Evolutionary conservation across 2,888 invertebrate species (phyloP), one percentile per base, ranked within the genome.

Genomic region (Papilio gigon): DNA sequence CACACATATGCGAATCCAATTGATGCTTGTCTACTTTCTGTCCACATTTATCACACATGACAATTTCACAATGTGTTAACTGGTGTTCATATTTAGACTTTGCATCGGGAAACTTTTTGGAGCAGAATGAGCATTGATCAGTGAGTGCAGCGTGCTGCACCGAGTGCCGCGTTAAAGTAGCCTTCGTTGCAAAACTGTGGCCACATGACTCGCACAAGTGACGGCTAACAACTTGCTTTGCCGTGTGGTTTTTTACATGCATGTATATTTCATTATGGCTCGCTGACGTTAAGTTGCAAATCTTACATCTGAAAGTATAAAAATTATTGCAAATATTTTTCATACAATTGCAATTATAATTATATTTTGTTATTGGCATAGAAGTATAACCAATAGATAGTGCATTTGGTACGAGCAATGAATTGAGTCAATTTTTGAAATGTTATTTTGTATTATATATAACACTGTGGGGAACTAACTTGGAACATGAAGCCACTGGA

Each of bases 211-310:
- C 92, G 44, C 92, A 92, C 2, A 92, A 80, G 60, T 92, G 92
- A 0, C 80, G 78, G 0, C 75, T 75, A 0, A 80, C 74, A 47
- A 82, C 80, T 1, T 81, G 78, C 4, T 72, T 73, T 11, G 78
- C 83, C 11, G 91, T 90, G 71, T 94, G 93, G 27, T 87, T 83
- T 74, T 93, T 92, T 0, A 94, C 92, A 75, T 95, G 95, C 2
- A 90, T 84, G 71, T 93, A 94, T 59, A 94, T 88, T 25, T 93
- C 92, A 66, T 93, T 93, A 73, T 89, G 91, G 70, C 92, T 90
- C 4, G 87, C 81, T 71, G 94, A 93, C n/a, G 90, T 89, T 50
- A 88, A 88, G n/a, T 87, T 87, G 79, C 95, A 95, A 37, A 94
- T 86, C 78, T 93, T 93, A 74, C 95, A 95, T 42, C 93, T 92